Percentiles rank a stretch among this genome's conserved stretches.
Evolutionary conservation across 2,888 invertebrate genomes (phyloP).

Genomic region (Zygaena filipendulae): DNA sequence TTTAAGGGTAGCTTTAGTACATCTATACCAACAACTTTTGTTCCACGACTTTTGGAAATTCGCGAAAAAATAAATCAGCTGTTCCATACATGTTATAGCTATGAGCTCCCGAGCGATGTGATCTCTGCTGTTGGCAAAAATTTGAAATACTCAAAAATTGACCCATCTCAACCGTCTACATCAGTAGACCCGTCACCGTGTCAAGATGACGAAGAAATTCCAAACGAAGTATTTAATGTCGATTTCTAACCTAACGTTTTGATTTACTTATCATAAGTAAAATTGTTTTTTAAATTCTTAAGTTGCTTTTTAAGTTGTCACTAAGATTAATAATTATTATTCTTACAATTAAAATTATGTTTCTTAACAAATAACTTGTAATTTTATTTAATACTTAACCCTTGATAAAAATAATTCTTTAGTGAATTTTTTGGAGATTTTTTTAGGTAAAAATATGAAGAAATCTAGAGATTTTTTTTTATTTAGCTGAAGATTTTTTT

Average conservation of each 20-base stretch:
- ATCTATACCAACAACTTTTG: too few species aligned
- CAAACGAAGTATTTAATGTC: slow-evolving; percentile 1
- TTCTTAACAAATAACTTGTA: slow-evolving; percentile 1
- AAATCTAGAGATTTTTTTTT: too few species aligned
- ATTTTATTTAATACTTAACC: slow-evolving; percentile 2
- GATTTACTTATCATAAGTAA: slow-evolving; percentile 1
- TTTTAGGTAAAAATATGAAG: too few species aligned
- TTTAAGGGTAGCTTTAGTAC: too few species aligned
- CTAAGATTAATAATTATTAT: slow-evolving; percentile 2
- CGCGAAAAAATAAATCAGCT: too few species aligned
- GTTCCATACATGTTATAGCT: neutral
- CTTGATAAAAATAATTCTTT: slow-evolving; percentile 2
- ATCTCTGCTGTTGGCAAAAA: neutral
- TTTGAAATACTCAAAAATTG: slow-evolving; percentile 1
- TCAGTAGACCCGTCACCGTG: slow-evolving; percentile 1
- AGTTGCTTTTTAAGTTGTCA: slow-evolving; percentile 1
- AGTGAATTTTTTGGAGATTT: too few species aligned
- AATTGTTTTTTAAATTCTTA: slow-evolving; percentile 1
- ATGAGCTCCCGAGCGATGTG: neutral
- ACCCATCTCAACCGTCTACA: slow-evolving; percentile 2
- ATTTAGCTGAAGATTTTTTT: too few species aligned
- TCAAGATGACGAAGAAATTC: slow-evolving; percentile 2
- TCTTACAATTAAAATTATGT: too few species aligned
- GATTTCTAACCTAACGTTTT: too few species aligned
- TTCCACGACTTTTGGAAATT: too few species aligned